Evolutionary conservation across 1,140 invertebrate species (phyloP), one percentile per base, ranked within the genome.

Genomic region (Chionoecetes opilio): DNA sequence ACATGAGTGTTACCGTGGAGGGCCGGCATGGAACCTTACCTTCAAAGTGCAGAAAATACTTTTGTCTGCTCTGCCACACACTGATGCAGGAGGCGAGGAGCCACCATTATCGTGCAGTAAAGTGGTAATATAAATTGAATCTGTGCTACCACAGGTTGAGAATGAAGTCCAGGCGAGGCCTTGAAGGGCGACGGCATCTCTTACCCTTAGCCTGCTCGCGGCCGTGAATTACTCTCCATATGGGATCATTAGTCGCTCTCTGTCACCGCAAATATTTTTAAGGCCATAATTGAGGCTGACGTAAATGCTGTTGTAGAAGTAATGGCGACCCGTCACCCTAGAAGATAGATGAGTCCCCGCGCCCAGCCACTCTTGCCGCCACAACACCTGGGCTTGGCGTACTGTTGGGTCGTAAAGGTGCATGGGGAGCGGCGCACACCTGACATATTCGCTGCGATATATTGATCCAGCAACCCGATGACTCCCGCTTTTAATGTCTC

Each of bases 401-500:
- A 75, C 63, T 75, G n/a, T 75, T 75, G 63, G 63, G 21, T 26
- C 63, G 63, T 75, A 75, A 75, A n/a, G 63, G 63, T n/a, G n/a
- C n/a, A n/a, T 75, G 63, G 63, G 21, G 63, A 75, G 63, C 63
- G 21, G 63, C 0, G 21, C 63, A 26, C 63, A 75, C 63, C 63
- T 75, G 63, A 17, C 63, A n/a, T 26, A 75, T 75, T 75, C n/a
- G 63, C 63, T 26, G n/a, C 63, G 26, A 75, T 75, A 26, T 75
- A 75, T 75, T 75, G 63, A 75, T 75, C 63, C 63, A 17, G 21
- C 63, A 6, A 26, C 21, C 63, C 63, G 63, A 75, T 75, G 63
- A 75, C 63, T 75, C n/a, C 63, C 63, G 63, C 63, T n/a, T 17
- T 75, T 75, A 75, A 75, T 75, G 63, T 75, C 21, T 75, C 63